Base-by-base conservation (phyloP, 2,888 invertebrate genomes). In the Pegoplata infirma region DNA sequence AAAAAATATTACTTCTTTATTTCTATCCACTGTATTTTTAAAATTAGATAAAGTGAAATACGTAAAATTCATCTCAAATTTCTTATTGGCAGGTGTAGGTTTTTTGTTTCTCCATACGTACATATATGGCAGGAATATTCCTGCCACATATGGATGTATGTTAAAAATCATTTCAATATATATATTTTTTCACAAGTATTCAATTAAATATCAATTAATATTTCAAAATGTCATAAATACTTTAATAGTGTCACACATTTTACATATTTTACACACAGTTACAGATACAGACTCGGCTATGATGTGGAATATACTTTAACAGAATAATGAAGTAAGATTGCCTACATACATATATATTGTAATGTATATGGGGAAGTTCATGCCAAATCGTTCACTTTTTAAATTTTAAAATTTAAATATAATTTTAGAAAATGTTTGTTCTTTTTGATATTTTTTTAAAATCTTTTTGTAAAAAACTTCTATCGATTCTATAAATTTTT, bases 171-270 rank as follows among this genome's bases (percentile, higher is more conserved):
- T 56, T 56, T 40, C 4, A 17, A 4, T n/a, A n/a, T n/a, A n/a
- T n/a, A n/a, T n/a, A n/a, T n/a, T 71, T 23, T 58, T 68, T 46
- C 23, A 68, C 58, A 73, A 69, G 61, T 68, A 63, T 73, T 77
- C 81, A 82, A 82, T 82, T 82, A 82, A 80, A 81, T 75, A 73
- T 80, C 80, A 82, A 81, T 82, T 82, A 82, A 82, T 78, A 72
- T 82, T 80, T 79, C 74, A 68, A 77, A 81, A 80, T 76, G 80
- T 72, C 80, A 80, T 80, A 80, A 81, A 81, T 81, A 77, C 63
- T 77, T 81, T 81, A 79, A 81, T 76, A 75, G 75, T 80, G 81
- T 81, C 76, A 81, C 75, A 66, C 66, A 75, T 66, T 47, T 32
- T n/a, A n/a, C n/a, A n/a, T n/a, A 49, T 53, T 55, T 69, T 66